Evolutionary conservation across 2,797 vertebrate species (phyloP).

Genomic region (Melopsittacus undulatus): DNA sequence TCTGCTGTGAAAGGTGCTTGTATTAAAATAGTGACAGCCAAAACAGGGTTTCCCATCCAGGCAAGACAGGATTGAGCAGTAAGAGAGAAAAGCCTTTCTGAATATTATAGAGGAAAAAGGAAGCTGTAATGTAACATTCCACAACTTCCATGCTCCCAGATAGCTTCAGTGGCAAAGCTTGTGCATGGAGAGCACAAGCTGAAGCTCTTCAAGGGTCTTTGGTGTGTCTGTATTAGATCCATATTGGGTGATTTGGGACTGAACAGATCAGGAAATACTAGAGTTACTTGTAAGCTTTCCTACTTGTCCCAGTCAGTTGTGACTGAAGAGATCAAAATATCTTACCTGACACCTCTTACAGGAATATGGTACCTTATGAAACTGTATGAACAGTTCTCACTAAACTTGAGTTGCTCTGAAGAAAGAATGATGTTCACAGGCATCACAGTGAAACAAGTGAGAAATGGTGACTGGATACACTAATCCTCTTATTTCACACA

Average conservation of each 20-base stretch:
- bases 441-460: neutral
- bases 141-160: neutral
- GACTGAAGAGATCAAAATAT: neutral
- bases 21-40: neutral
- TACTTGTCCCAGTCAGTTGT: neutral
- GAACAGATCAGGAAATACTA: neutral
- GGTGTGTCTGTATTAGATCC: neutral
- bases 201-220: neutral
- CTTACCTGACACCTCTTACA: neutral
- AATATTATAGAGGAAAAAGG: neutral
- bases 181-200: neutral
- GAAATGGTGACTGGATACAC: neutral
- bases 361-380: neutral
- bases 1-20: neutral
- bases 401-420: neutral
- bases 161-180: neutral
- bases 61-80: neutral
- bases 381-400: rapidly evolving
- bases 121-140: neutral
- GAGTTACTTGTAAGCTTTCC: neutral
- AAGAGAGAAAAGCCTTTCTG: neutral
- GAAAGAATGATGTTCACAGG: neutral
- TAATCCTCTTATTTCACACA: neutral
- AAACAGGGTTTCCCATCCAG: neutral
- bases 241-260: neutral